These are phyloP conservation scores for Epizoanthus ramosus DNA, from an alignment of 92 coral and sea anemone genomes.

Conservation along the genomic window DNA sequence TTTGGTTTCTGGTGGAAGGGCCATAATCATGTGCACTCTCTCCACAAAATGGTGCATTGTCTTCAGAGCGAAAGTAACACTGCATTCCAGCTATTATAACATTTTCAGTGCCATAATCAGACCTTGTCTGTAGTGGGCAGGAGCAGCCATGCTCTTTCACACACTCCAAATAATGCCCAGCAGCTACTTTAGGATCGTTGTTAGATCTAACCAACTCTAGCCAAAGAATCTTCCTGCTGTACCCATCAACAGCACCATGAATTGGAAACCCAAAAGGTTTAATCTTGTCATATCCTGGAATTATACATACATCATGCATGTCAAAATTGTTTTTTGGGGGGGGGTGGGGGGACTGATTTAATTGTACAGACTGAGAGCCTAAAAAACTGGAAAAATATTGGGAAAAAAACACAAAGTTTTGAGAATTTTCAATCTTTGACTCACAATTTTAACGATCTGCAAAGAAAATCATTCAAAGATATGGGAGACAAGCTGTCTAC, in stretches of 20 bases:
- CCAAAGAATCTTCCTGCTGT: conserved; percentile 29
- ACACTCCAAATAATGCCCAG: conserved; percentile 5
- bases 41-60: conserved; percentile 47
- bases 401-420: no score
- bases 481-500: no score
- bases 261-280: conserved; percentile 34
- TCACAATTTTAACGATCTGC: no score
- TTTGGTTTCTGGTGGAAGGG: conserved; percentile 48
- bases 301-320: neutral
- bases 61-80: conserved; percentile 40
- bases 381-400: no score
- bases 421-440: no score
- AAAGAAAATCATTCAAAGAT: no score
- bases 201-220: neutral
- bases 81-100: conserved; percentile 46
- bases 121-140: conserved; percentile 58
- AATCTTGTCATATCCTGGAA: conserved; percentile 16
- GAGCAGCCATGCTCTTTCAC: conserved; percentile 2
- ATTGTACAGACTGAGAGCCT: no score
- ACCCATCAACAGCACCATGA: conserved; percentile 12
- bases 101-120: conserved; percentile 48
- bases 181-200: conserved; percentile 11
- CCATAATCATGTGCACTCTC: conserved; percentile 53
- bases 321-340: no score
- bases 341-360: no score